phyloP scores from a whole-genome alignment of 2,888 invertebrate genomes.

The Lasioglossum zephyrum region DNA sequence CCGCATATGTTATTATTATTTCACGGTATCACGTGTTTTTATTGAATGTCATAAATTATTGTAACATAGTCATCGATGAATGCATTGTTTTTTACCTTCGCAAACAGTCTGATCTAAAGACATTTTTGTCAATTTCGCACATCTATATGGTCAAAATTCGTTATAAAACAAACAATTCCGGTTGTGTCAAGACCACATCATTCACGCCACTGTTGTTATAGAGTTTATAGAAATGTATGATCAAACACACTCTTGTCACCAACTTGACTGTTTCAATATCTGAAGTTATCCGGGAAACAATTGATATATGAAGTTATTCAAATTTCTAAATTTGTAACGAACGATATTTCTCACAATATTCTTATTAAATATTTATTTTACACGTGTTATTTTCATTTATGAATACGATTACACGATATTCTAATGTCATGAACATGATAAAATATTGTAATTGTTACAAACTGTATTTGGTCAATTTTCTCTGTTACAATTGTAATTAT shows the following conservation, averaged over 20 bases:
- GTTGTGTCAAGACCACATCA: constrained; percentile 16
- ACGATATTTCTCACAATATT: background rate
- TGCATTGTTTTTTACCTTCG: constrained; percentile 88
- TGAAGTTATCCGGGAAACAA: background rate
- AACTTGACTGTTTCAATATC: background rate
- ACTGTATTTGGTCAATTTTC: background rate
- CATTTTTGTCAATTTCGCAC: constrained; percentile 84
- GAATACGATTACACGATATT: background rate
- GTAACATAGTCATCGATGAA: background rate
- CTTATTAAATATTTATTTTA: background rate
- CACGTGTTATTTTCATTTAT: background rate
- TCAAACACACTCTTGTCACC: background rate
- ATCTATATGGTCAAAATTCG: constrained; percentile 7
- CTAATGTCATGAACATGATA: background rate
- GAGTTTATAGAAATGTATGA: constrained; percentile 19
- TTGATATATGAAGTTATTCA: background rate
- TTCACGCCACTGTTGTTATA: constrained; percentile 18
- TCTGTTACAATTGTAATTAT: background rate
- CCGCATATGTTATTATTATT: background rate
- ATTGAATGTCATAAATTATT: background rate
- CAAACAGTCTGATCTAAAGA: constrained; percentile 95
- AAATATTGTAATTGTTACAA: background rate
- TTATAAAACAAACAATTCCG: constrained; percentile 43
- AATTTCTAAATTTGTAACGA: background rate
- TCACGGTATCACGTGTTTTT: background rate